phyloP scores from a whole-genome alignment of 2,888 invertebrate genomes.

The Anarsia innoxiella region DNA sequence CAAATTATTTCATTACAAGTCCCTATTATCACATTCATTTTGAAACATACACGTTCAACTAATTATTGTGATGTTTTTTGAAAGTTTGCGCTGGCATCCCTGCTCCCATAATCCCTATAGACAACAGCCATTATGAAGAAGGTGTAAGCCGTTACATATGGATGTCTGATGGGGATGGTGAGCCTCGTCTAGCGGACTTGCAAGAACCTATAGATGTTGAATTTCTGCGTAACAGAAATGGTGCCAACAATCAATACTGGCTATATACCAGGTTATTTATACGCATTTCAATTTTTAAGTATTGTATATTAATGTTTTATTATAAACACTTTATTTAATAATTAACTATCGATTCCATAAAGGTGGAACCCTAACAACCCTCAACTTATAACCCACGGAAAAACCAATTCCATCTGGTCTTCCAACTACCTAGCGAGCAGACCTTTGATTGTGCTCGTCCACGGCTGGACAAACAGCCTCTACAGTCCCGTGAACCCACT shows the following conservation, averaged over 20 bases:
- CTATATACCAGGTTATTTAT: constrained; percentile 38
- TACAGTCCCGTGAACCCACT: constrained; percentile 32
- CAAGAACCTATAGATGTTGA: too few relatives aligned
- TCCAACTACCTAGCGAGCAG: constrained; percentile 38
- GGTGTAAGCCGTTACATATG: constrained; percentile 59
- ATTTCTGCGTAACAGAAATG: too few relatives aligned
- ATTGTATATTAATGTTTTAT: too few relatives aligned
- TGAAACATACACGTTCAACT: too few relatives aligned
- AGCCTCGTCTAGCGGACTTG: constrained; percentile 48
- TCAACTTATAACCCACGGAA: too few relatives aligned
- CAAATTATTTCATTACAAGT: too few relatives aligned
- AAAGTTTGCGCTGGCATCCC: constrained; percentile 42
- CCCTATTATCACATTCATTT: too few relatives aligned
- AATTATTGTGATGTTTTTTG: too few relatives aligned
- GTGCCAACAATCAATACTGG: constrained; percentile 52
- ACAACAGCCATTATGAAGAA: constrained; percentile 60
- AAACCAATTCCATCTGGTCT: constrained; percentile 32
- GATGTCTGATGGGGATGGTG: constrained; percentile 55
- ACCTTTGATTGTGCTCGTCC: constrained; percentile 41
- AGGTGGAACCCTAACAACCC: too few relatives aligned
- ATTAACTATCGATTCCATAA: too few relatives aligned
- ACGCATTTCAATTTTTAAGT: neutral
- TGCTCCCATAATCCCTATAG: constrained; percentile 46
- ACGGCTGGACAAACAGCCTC: constrained; percentile 52
- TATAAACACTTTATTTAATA: too few relatives aligned